Evolutionary conservation across 2,888 invertebrate species (phyloP), one percentile per base, ranked within the genome.

Genomic region (Callimorpha dominula): DNA sequence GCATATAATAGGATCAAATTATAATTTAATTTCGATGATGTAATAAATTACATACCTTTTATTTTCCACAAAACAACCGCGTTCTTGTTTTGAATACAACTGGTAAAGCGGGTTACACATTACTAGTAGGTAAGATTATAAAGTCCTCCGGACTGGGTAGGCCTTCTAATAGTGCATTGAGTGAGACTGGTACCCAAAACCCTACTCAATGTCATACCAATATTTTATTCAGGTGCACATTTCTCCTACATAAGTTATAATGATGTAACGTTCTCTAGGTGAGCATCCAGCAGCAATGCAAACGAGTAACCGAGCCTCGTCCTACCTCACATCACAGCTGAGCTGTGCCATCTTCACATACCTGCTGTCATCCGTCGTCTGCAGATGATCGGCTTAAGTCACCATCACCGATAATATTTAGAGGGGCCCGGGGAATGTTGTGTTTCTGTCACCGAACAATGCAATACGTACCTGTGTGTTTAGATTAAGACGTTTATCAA

Each of bases 201-300:
- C 31, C 1, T 31, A 31, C 9, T 3, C 3, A 50, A 14, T 5
- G 0, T 14, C 50, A 50, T 50, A 4, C 15, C 15, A 4, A 52
- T 15, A 46, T 31, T 49, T 31, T 14, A 49, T 12, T 50, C 6
- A 50, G 31, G 2, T 49, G 5, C 17, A 52, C 9, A 5, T 42
- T 40, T 11, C 31, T 40, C 31, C 43, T 46, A 31, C 31, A 31
- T 31, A 31, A 8, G 43, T 46, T 46, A 0, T 66, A 20, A 50
- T 17, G 54, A 31, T 40, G 4, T 62, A 31, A 49, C 54, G 17
- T 54, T 68, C 31, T 63, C 1, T 52, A 98, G 98, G 98, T 79
- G 98, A 98, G 93, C 98, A 98, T 92, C 98, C 98, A 77, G 98
- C 98, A 73, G 98, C 98, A 57, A 98, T 98, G 98, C 98, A 98